Conservation (phyloP, 2,113 vertebrate genomes). For the Myiozetetes cayanensis region DNA sequence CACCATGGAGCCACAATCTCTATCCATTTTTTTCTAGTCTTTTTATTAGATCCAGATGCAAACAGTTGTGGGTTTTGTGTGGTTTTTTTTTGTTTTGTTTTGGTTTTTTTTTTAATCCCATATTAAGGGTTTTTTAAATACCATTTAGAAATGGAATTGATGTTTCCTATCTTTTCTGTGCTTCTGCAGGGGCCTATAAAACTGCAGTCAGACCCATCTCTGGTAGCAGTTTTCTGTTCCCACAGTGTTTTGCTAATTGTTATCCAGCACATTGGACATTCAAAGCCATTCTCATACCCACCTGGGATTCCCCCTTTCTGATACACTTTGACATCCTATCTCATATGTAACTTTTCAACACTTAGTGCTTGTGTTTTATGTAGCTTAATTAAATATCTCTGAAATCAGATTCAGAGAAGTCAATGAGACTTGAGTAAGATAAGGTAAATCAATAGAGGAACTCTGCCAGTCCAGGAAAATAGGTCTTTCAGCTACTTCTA, state of each 20-base stretch:
- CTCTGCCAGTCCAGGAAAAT: neutral
- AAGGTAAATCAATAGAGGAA: neutral
- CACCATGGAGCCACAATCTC: neutral
- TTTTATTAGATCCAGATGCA: neutral
- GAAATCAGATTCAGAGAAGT: neutral
- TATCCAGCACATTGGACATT: neutral
- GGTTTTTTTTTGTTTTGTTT: neutral
- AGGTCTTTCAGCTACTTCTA: neutral
- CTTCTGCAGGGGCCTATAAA: neutral
- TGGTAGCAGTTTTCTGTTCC: neutral
- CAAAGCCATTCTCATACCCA: neutral
- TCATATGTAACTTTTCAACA: neutral
- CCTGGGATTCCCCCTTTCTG: neutral
- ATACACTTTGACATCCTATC: neutral
- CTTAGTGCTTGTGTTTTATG: neutral
- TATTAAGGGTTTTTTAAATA: neutral
- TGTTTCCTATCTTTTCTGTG: neutral
- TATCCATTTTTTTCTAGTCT: neutral
- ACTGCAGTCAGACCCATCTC: neutral
- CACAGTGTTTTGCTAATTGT: neutral
- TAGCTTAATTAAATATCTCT: neutral
- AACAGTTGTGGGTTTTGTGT: neutral
- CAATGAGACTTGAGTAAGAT: neutral
- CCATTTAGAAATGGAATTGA: neutral
- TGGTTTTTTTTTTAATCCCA: neutral